phyloP scores from a whole-genome alignment of 2,797 vertebrate genomes.

The Ctenopoma kingsleyae region DNA sequence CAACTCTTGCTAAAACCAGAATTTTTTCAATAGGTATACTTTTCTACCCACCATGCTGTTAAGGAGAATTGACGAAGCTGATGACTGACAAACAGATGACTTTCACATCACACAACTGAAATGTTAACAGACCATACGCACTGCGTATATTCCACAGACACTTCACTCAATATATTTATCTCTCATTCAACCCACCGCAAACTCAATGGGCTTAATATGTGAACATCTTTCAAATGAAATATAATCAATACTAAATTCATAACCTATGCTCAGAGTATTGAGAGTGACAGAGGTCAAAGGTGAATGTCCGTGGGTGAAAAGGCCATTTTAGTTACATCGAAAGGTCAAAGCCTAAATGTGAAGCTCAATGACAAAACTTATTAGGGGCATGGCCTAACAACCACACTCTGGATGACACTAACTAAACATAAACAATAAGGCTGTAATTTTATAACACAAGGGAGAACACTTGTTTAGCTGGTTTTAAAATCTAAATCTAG shows the following conservation, averaged over 20 bases:
- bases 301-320: conserved; percentile 79
- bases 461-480: neutral
- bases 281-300: conserved; percentile 81
- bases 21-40: neutral
- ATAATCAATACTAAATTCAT: conserved; percentile 80
- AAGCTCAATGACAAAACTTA: conserved; percentile 74
- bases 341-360: conserved; percentile 85
- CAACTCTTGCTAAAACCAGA: neutral
- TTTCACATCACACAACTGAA: neutral
- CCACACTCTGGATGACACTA: conserved; percentile 8
- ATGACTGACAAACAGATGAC: neutral
- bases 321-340: conserved; percentile 79
- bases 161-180: conserved; percentile 24
- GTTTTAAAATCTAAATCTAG: neutral
- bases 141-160: conserved; percentile 13
- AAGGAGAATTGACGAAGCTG: neutral
- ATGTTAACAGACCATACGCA: neutral
- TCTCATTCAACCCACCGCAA: conserved; percentile 12
- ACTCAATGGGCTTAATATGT: conserved; percentile 57
- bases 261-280: conserved; percentile 52
- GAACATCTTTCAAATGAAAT: conserved; percentile 56
- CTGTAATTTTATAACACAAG: neutral
- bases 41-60: neutral
- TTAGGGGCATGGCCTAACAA: conserved; percentile 74
- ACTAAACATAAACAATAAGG: neutral